A percentile compares a stretch with the other conserved stretches of the same genome.
These are phyloP conservation scores for Eufriesea mexicana DNA, from an alignment of 1,140 invertebrate species.

Conservation along the genomic window DNA sequence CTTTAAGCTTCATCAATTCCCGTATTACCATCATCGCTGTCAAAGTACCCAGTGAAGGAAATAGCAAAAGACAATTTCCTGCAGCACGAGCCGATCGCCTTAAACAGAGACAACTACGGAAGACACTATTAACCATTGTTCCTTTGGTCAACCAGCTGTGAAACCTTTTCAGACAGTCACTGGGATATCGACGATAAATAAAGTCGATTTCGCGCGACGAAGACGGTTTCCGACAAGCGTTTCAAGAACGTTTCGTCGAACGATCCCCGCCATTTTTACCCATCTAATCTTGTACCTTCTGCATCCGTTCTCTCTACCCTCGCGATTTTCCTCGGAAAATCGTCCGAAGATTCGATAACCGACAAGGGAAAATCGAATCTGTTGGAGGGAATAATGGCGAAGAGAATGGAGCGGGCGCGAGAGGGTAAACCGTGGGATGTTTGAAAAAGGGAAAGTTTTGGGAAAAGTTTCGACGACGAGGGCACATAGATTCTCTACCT, in stretches of 20 bases:
- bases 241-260: conserved; percentile 57
- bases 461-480: background rate
- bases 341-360: conserved; percentile 49
- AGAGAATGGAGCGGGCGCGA: background rate
- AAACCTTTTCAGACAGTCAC: conserved; percentile 22
- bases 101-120: conserved; percentile 28
- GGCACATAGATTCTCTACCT: conserved; percentile 10
- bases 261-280: conserved; percentile 37
- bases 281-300: conserved; percentile 40
- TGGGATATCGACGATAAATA: conserved; percentile 67
- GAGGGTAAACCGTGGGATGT: background rate
- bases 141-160: conserved; percentile 48
- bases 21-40: conserved; percentile 1
- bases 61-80: conserved; percentile 32
- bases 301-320: background rate
- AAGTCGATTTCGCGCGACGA: conserved; percentile 52
- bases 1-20: conserved; percentile 34
- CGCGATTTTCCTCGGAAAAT: background rate
- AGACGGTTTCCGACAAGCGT: conserved; percentile 58
- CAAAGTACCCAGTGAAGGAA: conserved; percentile 10
- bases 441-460: background rate
- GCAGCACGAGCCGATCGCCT: conserved; percentile 39
- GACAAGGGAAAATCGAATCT: conserved; percentile 35
- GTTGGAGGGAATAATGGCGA: conserved; percentile 35
- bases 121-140: conserved; percentile 44